Evolutionary conservation across 2,888 invertebrate species (phyloP).

Genomic region (Cerastis rubricosa): DNA sequence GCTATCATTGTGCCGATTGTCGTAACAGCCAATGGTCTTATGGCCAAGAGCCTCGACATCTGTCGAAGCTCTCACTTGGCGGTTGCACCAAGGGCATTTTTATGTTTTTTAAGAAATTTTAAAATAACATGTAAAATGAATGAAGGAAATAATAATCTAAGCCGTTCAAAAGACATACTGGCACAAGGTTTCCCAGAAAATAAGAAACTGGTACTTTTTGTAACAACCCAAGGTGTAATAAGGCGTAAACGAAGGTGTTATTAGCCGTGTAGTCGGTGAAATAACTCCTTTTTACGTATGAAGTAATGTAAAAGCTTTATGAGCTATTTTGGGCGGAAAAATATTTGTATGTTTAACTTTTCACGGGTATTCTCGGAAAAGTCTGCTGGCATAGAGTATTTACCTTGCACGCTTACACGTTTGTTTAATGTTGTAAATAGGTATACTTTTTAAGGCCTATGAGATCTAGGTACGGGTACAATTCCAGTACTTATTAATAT

Average conservation of each 20-base stretch:
- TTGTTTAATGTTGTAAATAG: too few species aligned
- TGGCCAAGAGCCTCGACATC: too few species aligned
- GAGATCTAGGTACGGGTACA: not conserved
- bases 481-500: too few species aligned
- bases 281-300: slow-evolving; percentile 31
- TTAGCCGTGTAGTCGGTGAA: slow-evolving; percentile 38
- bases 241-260: slow-evolving; percentile 51
- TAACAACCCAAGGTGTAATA: slow-evolving; percentile 50
- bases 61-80: too few species aligned
- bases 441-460: not conserved
- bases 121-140: too few species aligned
- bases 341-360: slow-evolving; percentile 5
- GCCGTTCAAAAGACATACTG: slow-evolving; percentile 56
- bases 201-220: slow-evolving; percentile 59
- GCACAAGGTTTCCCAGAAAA: slow-evolving; percentile 61
- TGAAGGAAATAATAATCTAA: too few species aligned
- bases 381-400: not conserved
- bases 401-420: too few species aligned
- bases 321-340: not conserved
- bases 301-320: slow-evolving; percentile 35
- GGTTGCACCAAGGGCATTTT: too few species aligned
- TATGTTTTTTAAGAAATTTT: too few species aligned
- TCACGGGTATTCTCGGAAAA: not conserved
- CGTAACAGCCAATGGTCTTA: too few species aligned
- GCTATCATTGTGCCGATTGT: too few species aligned